Conservation (phyloP, 2,113 vertebrate species). For the Potamarius usumacintae region DNA sequence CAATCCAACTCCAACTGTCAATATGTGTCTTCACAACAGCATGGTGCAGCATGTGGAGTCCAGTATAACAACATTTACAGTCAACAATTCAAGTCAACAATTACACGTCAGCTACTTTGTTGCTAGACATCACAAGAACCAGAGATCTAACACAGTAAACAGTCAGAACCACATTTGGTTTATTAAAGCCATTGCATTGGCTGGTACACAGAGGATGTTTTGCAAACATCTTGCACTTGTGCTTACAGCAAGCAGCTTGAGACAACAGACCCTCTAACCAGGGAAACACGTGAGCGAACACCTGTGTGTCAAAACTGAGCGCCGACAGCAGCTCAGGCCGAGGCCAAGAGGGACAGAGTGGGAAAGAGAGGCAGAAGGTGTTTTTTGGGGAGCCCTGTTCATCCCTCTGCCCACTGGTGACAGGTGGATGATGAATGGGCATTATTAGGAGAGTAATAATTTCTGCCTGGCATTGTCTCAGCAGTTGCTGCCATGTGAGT, state of each 20-base stretch:
- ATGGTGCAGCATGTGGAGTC: constrained; percentile 1
- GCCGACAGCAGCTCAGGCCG: constrained; percentile 30
- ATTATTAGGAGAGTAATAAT: constrained; percentile 70
- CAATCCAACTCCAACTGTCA: constrained; percentile 37
- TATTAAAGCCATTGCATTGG: not conserved
- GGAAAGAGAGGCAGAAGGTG: constrained; percentile 41
- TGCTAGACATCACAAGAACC: not conserved
- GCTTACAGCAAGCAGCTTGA: constrained; percentile 32
- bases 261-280: constrained; percentile 30
- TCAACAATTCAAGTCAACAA: not conserved
- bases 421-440: constrained; percentile 74
- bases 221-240: constrained; percentile 27
- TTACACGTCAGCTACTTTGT: not conserved
- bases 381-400: constrained; percentile 46
- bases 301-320: constrained; percentile 51
- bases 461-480: constrained; percentile 52
- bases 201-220: constrained; percentile 4
- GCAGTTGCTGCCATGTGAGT: constrained; percentile 51
- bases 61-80: not conserved
- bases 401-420: constrained; percentile 56
- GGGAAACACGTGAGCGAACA: constrained; percentile 55
- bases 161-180: not conserved
- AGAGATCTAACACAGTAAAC: not conserved
- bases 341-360: constrained; percentile 36
- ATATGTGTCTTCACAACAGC: constrained; percentile 37